These are phyloP conservation scores for Chloroceryle aenea DNA, from an alignment of 2,113 vertebrate genomes.

Conservation along the genomic window DNA sequence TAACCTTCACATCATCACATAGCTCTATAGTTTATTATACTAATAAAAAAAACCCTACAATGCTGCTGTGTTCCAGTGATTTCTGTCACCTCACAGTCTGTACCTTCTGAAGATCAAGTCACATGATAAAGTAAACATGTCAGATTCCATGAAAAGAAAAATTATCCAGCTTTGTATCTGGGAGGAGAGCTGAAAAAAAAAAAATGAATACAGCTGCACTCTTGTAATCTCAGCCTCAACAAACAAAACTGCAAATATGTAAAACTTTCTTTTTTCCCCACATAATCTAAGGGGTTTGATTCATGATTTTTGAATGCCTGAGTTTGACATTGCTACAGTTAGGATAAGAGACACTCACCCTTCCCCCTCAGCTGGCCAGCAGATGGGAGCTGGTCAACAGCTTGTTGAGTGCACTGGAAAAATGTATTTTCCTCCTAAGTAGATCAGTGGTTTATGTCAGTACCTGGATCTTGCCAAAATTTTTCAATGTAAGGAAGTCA, in stretches of 20 bases:
- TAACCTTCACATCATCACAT: neutral
- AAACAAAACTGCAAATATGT: neutral
- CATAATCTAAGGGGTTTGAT: neutral
- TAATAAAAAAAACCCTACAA: neutral
- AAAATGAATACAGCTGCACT: neutral
- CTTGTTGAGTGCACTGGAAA: neutral
- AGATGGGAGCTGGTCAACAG: neutral
- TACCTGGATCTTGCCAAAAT: neutral
- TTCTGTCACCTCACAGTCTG: neutral
- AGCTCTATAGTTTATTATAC: neutral
- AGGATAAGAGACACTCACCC: neutral
- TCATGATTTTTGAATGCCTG: neutral
- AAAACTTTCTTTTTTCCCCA: neutral
- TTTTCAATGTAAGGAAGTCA: constrained; percentile 1
- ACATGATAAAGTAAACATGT: neutral
- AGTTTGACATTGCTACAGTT: neutral
- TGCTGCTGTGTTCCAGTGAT: neutral
- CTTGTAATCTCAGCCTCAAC: neutral
- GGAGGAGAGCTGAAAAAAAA: neutral
- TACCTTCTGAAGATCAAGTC: neutral
- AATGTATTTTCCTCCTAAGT: neutral
- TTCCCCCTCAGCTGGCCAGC: neutral
- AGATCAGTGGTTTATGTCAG: neutral
- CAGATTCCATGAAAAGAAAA: neutral
- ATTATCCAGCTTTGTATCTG: neutral